phyloP scores from a whole-genome alignment of 2,888 invertebrate genomes.

The Pinctada fucata region DNA sequence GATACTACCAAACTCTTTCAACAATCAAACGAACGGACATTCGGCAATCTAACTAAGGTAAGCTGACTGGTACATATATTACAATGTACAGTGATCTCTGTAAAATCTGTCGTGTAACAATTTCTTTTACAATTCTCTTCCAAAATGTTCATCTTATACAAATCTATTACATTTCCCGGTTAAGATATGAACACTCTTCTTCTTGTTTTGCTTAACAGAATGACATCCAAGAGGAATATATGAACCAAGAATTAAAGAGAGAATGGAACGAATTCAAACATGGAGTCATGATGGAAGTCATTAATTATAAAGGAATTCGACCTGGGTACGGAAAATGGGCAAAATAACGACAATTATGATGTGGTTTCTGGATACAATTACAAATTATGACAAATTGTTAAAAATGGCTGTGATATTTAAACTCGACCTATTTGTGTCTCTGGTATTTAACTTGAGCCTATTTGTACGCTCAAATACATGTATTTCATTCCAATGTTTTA shows the following conservation, averaged over 20 bases:
- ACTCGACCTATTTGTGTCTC: too few relatives aligned
- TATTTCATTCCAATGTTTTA: too few relatives aligned
- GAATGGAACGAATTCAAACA: constrained; percentile 76
- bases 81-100: neutral
- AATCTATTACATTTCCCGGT: too few relatives aligned
- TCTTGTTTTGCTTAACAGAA: too few relatives aligned
- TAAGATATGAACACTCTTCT: too few relatives aligned
- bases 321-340: constrained; percentile 76
- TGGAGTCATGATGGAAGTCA: constrained; percentile 71
- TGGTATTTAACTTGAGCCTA: too few relatives aligned
- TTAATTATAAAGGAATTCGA: constrained; percentile 72
- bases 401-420: too few relatives aligned
- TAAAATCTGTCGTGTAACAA: neutral
- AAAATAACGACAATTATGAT: too few relatives aligned
- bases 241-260: constrained; percentile 73
- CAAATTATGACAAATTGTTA: too few relatives aligned
- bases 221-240: constrained; percentile 74
- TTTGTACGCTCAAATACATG: too few relatives aligned
- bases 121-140: neutral
- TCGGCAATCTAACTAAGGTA: constrained; percentile 73
- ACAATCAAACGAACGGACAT: constrained; percentile 73
- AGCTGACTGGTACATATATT: neutral
- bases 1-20: constrained; percentile 71
- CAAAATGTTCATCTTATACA: neutral
- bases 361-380: too few relatives aligned